phyloP scores from a whole-genome alignment of 1,140 invertebrate genomes.

The Drosophila suzukii region DNA sequence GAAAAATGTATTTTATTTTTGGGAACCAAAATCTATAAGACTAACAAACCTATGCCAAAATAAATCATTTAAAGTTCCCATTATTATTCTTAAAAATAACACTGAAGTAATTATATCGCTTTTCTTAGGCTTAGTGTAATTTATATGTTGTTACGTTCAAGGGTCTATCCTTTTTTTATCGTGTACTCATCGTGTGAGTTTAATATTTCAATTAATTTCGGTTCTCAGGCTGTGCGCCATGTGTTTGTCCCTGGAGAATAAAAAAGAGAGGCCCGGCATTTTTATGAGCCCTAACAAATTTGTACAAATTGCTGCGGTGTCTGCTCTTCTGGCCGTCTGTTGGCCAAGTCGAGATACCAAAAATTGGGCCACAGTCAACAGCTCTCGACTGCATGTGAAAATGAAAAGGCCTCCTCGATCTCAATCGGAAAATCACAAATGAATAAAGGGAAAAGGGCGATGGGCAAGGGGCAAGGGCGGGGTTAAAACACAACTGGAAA shows the following conservation, averaged over 20 bases:
- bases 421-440: conserved; percentile 40
- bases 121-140: too few species aligned
- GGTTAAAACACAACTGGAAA: conserved; percentile 13
- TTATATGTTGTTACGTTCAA: neutral
- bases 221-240: conserved; percentile 61
- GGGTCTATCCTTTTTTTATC: neutral
- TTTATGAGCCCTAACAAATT: conserved; percentile 78
- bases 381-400: conserved; percentile 32
- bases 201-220: conserved; percentile 63
- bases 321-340: conserved; percentile 20
- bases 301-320: conserved; percentile 72
- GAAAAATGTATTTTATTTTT: too few species aligned
- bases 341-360: conserved; percentile 57
- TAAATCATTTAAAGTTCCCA: too few species aligned
- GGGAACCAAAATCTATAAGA: too few species aligned
- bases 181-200: conserved; percentile 44
- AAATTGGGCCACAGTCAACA: conserved; percentile 54
- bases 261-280: conserved; percentile 47
- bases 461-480: neutral
- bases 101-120: too few species aligned
- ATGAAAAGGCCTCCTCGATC: conserved; percentile 20
- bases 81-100: too few species aligned
- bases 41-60: too few species aligned
- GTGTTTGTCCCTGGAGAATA: conserved; percentile 43
- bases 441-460: neutral